These are phyloP conservation scores for Galemys pyrenaicus DNA, from an alignment of 2,113 vertebrate species.

Conservation along the genomic window DNA sequence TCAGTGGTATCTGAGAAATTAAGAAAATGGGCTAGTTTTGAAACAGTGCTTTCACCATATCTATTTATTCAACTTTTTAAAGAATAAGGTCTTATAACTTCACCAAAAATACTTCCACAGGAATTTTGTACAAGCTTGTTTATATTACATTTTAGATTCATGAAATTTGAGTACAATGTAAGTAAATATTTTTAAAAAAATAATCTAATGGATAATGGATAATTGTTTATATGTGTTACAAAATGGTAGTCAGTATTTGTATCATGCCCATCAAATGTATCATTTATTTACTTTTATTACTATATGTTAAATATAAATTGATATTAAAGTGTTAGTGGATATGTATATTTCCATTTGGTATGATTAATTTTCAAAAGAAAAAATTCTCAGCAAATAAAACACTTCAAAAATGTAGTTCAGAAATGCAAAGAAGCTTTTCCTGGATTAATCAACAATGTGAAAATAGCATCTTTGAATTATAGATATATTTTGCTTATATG, in stretches of 20 bases:
- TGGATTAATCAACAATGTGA: conserved; percentile 55
- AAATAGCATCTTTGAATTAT: conserved; percentile 64
- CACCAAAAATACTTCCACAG: neutral
- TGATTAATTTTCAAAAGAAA: conserved; percentile 63
- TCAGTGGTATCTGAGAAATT: no score
- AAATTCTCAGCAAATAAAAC: conserved; percentile 42
- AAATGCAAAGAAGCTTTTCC: conserved; percentile 61
- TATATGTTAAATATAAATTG: conserved; percentile 61
- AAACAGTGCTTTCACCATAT: neutral
- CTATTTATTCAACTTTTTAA: conserved; percentile 29
- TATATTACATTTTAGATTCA: neutral
- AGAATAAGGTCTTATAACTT: neutral
- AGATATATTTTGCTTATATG: conserved; percentile 62
- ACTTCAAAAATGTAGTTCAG: conserved; percentile 43
- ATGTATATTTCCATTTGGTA: conserved; percentile 7
- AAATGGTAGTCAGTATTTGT: neutral
- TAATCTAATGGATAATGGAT: no score
- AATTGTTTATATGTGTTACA: neutral
- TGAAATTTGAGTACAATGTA: neutral
- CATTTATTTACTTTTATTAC: conserved; percentile 35
- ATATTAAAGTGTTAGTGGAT: conserved; percentile 55
- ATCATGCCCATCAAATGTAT: neutral
- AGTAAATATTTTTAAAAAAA: no score
- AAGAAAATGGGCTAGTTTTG: no score
- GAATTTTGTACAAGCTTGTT: neutral